Conservation (phyloP, 1,140 invertebrate species). For the Elysia chlorotica region DNA sequence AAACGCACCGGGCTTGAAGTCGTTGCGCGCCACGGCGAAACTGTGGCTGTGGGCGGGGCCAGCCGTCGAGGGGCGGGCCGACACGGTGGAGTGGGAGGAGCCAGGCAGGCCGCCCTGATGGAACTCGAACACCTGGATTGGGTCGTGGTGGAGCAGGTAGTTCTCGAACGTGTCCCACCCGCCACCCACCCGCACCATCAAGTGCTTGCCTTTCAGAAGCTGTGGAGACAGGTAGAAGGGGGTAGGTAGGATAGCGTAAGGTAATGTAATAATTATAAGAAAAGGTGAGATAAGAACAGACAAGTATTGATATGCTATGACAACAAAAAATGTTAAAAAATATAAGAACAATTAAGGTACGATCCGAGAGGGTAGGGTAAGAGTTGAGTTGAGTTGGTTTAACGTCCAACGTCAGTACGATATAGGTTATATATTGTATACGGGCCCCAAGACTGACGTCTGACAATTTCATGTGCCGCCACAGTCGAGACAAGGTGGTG, state of each 20-base stretch:
- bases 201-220: constrained; percentile 69
- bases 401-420: too few relatives aligned
- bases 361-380: too few relatives aligned
- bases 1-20: background rate
- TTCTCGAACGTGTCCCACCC: constrained; percentile 96
- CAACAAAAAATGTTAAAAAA: background rate
- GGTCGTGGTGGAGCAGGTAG: constrained; percentile 94
- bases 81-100: background rate
- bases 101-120: constrained; percentile 29
- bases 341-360: background rate
- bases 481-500: too few relatives aligned
- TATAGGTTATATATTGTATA: too few relatives aligned
- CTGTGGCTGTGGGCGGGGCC: background rate
- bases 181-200: constrained; percentile 96
- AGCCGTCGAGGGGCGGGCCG: background rate
- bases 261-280: background rate
- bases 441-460: too few relatives aligned
- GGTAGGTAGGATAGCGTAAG: background rate
- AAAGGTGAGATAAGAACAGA: background rate
- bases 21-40: background rate
- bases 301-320: background rate
- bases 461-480: too few relatives aligned
- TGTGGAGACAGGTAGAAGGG: constrained; percentile 29
- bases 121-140: constrained; percentile 69
- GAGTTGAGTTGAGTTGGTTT: too few relatives aligned